Percentiles rank a stretch among this genome's conserved stretches.
phyloP scores from a whole-genome alignment of 2,113 vertebrate species.

The Pomatorhinus ruficollis region DNA sequence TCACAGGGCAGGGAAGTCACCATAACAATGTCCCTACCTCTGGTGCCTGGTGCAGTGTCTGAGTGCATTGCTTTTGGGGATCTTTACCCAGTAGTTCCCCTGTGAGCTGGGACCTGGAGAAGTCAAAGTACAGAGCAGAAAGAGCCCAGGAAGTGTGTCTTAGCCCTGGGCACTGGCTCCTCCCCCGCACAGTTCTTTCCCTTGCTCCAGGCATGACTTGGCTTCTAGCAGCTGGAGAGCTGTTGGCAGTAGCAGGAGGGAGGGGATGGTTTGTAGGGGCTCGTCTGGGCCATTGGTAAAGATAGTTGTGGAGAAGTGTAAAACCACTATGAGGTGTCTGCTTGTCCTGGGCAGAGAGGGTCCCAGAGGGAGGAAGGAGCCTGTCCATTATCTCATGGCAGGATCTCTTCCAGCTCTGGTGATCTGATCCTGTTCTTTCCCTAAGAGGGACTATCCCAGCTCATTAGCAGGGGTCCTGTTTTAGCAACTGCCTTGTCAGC shows the following conservation, averaged over 20 bases:
- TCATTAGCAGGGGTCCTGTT: neutral
- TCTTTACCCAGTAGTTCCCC: neutral
- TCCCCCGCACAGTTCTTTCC: neutral
- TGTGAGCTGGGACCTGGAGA: neutral
- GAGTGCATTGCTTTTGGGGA: rapidly evolving
- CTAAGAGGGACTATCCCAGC: neutral
- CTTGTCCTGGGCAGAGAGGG: neutral
- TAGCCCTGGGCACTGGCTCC: neutral
- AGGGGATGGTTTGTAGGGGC: neutral
- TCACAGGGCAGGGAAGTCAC: neutral
- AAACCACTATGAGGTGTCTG: neutral
- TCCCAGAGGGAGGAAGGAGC: neutral
- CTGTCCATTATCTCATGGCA: neutral
- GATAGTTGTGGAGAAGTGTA: neutral
- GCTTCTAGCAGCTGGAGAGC: neutral
- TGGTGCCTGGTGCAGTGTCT: neutral
- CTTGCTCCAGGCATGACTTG: neutral
- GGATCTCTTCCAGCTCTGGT: neutral
- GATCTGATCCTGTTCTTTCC: neutral
- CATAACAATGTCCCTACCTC: neutral
- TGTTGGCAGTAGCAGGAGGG: neutral
- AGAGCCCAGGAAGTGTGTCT: neutral
- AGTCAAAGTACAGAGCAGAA: neutral
- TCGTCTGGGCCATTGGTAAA: neutral
- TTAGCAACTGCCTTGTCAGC: neutral